Evolutionary conservation across 2,113 vertebrate species (phyloP).

Genomic region (Ciconia boyciana): DNA sequence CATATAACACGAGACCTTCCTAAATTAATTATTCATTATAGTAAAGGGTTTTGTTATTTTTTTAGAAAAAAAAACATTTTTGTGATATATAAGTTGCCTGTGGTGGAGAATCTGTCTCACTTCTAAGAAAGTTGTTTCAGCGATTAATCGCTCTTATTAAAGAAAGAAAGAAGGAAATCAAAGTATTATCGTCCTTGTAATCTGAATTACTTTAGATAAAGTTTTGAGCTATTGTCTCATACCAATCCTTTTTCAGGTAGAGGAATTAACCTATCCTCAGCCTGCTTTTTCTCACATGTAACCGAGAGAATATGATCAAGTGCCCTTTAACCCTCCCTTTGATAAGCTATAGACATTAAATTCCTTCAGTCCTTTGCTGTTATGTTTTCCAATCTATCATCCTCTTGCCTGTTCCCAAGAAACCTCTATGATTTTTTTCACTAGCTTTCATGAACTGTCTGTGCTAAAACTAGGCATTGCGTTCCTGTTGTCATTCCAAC

Average conservation of each 20-base stretch:
- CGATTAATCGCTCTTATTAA: background rate
- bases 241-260: background rate
- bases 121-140: background rate
- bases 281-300: background rate
- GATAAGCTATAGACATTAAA: background rate
- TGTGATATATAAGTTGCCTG: background rate
- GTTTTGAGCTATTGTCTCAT: background rate
- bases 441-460: background rate
- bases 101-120: background rate
- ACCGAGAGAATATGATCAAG: background rate
- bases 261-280: background rate
- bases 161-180: background rate
- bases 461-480: background rate
- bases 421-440: background rate
- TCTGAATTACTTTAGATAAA: background rate
- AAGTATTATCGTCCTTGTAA: background rate
- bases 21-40: background rate
- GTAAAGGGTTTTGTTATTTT: background rate
- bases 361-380: background rate
- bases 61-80: background rate
- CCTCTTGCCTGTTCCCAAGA: background rate
- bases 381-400: background rate
- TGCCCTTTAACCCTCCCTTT: background rate
- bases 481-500: background rate
- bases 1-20: background rate